Base-by-base conservation (phyloP, 2,888 invertebrate genomes). In the Synanthedon myopaeformis region DNA sequence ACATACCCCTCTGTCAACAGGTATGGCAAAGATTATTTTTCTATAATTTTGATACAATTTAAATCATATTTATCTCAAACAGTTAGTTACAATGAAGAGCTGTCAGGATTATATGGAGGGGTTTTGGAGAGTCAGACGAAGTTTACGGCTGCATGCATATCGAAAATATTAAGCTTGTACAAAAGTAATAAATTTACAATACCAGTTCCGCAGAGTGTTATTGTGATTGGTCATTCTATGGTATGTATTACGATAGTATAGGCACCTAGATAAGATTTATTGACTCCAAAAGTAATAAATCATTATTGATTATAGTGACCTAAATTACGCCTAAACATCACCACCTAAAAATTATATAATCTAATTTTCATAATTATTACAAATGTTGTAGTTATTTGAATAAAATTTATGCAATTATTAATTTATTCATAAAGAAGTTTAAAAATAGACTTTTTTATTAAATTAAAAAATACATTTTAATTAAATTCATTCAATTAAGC, bases 151-250 rank as follows among this genome's bases (percentile, higher is more conserved):
- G 80, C 89, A 51, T 92, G 93, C 58, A 90, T 98, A 54, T 77
- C 90, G 53, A 90, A 90, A 62, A 93, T 98, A 66, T 82, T 96
- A 55, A 88, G 90, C 53, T 80, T 98, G 49, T 98, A 98, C 59
- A 78, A 78, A 56, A 74, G 79, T 76, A 76, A 87, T 61, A 72
- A 80, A 63, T 79, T 80, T 59, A 73, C 81, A 55, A 73, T 88
- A 72, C 65, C 77, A 61, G 64, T 83, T 56, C 81, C 85, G 11
- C 74, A 80, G 62, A 62, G 92, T 90, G 91, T 99, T 13, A 89
- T 97, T 51, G 74, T 99, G 1, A 92, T 98, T 72, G 98, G 97
- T 5, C 98, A 99, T 89, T 99, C 98, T 8, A 97, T 98, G 96
- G 96, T 95, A 82, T 81, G 82, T 64, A 41, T 42, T 49, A 49